Base-by-base conservation (phyloP, 2,113 vertebrate genomes). In the Hystrix cristata region DNA sequence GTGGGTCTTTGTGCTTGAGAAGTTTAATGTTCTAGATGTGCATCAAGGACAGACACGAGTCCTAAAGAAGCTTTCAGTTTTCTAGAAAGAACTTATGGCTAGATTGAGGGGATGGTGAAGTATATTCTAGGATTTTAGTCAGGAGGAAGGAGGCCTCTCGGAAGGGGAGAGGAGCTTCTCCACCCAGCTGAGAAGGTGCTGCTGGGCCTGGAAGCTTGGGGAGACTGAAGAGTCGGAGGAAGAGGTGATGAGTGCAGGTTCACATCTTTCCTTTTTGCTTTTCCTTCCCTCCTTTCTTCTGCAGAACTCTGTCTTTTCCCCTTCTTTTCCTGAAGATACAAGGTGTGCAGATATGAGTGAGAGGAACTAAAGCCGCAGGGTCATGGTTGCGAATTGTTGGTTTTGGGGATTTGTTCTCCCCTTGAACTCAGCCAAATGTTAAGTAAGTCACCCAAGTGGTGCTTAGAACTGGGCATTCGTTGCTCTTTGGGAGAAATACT, bases 201-300 rank as follows among this genome's bases (percentile, higher is more conserved):
- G 4, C 53, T 6, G 19, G 43, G 4, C 1, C 19, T 18, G 5
- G 12, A 27, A 19, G 27, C 10, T 53, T 43, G 5, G 46, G 51
- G n/a, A 62, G 48, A 23, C 14, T 55, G 57, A 27, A 72, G 65
- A 84, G 12, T 13, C 87, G 14, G 65, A 48, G 15, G 67, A 64
- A 53, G 29, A 8, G 25, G 3, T 34, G 27, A 1, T 48, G 10
- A 31, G 0, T 11, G 38, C 10, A 64, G 4, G 11, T 0, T 23
- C 3, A 27, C 11, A 27, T 7, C 25, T 59, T 13, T 51, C n/a
- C 57, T 46, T 84, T 86, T 79, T 10, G 27, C 14, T n/a, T 88
- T 74, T 27, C 16, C 10, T 43, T 62, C 6, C 29, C 43, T 86
- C 82, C 27, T 62, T 82, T 85, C 53, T 72, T 34, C 18, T 84